Base-by-base conservation (phyloP, 2,888 invertebrate genomes). In the Hydriomena furcata region DNA sequence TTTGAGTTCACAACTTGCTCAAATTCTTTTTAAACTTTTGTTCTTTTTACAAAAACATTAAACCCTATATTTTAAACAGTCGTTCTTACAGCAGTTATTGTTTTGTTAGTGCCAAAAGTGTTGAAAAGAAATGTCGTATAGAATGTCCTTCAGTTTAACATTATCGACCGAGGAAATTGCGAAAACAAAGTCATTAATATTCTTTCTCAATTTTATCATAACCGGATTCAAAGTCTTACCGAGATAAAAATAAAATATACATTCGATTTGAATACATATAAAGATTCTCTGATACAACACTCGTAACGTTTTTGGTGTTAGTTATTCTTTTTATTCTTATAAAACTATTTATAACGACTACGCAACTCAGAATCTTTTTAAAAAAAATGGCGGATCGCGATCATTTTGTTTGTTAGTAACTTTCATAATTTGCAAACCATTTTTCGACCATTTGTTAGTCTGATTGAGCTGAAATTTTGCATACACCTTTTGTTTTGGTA, bases 41-140 rank as follows among this genome's bases (percentile, higher is more conserved):
- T 70, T 71, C 49, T 59, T 59, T 61, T 66, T 67, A 68, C 60
- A 63, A 70, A 66, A 66, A 67, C 56, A 58, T 63, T 69, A 59
- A 73, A 73, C 76, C 68, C 72, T 68, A 66, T 65, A 56, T 66
- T 71, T 72, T 68, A 62, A 66, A 17, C 17, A 70, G 66, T 64
- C 56, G 56, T 62, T 58, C 62, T 27, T 8, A 58, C 60, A 58
- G 12, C 37, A 42, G 30, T 28, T 41, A 35, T 63, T 65, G 59
- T 35, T 62, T 55, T 66, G 56, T 55, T 60, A 53, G 61, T 72
- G 73, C 70, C 71, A 71, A 71, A 67, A 64, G 53, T 62, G 60
- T 63, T 61, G 40, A 44, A 46, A 48, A 60, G 47, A 63, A 65
- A 66, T 65, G 63, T 63, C 58, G 59, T 61, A 55, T 61, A 53